Evolutionary conservation across 2,113 vertebrate species (phyloP).

Genomic region (Trichechus manatus): DNA sequence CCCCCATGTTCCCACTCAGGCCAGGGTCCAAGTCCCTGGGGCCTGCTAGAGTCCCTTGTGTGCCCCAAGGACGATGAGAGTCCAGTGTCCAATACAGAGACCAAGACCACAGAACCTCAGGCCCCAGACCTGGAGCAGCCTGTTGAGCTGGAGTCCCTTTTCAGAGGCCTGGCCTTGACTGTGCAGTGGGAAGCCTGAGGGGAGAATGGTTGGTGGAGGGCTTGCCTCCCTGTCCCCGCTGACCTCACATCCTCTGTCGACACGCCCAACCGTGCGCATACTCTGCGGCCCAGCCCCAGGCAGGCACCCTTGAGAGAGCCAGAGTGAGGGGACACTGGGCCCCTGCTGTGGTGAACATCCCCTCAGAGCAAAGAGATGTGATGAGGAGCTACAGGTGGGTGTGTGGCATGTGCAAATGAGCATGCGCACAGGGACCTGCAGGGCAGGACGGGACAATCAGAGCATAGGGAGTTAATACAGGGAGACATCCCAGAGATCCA

Average conservation of each 20-base stretch:
- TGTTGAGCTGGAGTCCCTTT: conserved; percentile 74
- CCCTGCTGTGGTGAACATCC: not conserved
- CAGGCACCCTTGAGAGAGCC: not conserved
- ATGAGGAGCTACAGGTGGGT: fast-evolving
- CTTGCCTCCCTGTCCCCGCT: not conserved
- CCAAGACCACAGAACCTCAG: not conserved
- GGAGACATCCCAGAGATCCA: not conserved
- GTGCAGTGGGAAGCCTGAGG: conserved; percentile 86
- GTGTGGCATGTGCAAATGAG: not conserved
- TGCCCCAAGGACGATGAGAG: conserved; percentile 62
- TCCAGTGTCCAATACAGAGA: not conserved
- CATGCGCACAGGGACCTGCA: not conserved
- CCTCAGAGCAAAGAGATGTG: fast-evolving
- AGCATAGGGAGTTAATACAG: not conserved
- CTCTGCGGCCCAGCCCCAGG: not conserved
- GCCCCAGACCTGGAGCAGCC: not conserved
- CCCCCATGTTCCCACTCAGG: not conserved
- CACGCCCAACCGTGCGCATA: fast-evolving
- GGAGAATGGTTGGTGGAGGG: not conserved
- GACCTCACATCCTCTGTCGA: fast-evolving
- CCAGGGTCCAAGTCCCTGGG: not conserved
- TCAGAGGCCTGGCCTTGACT: conserved; percentile 86
- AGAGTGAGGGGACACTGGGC: fast-evolving
- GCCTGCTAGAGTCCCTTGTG: conserved; percentile 77
- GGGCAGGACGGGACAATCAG: not conserved